Evolutionary conservation across 2,888 invertebrate species (phyloP).

Genomic region (Folsomia candida): DNA sequence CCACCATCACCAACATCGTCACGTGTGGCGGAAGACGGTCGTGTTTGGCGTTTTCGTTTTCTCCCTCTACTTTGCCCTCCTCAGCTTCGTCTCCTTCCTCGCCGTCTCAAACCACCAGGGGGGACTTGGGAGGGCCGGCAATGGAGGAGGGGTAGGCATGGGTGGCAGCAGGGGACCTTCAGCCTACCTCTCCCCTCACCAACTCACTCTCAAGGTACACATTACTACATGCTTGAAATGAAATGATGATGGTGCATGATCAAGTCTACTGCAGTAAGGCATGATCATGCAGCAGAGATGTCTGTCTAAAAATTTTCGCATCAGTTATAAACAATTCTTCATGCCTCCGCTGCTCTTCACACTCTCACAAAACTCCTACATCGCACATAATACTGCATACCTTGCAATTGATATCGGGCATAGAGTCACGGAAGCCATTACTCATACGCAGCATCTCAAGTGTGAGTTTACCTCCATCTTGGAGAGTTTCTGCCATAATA

Average conservation of each 20-base stretch:
- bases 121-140: slow-evolving; percentile 28
- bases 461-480: too few species aligned
- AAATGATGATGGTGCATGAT: too few species aligned
- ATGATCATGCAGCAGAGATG: too few species aligned
- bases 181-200: background rate
- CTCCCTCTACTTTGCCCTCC: slow-evolving; percentile 47
- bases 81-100: slow-evolving; percentile 47
- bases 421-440: too few species aligned
- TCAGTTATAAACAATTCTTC: too few species aligned
- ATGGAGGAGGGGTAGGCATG: too few species aligned
- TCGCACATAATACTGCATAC: background rate
- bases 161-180: slow-evolving; percentile 1
- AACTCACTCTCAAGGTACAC: background rate
- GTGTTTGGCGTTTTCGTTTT: slow-evolving; percentile 48
- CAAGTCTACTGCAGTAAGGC: too few species aligned
- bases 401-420: background rate
- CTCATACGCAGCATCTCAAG: too few species aligned
- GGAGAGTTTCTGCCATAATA: too few species aligned
- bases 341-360: too few species aligned
- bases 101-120: slow-evolving; percentile 46
- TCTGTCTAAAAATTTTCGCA: too few species aligned
- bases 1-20: slow-evolving; percentile 14
- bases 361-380: background rate
- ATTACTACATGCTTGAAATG: too few species aligned
- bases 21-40: slow-evolving; percentile 47